Base-by-base conservation (phyloP, 2,888 invertebrate genomes). In the Nomada goodeniana region DNA sequence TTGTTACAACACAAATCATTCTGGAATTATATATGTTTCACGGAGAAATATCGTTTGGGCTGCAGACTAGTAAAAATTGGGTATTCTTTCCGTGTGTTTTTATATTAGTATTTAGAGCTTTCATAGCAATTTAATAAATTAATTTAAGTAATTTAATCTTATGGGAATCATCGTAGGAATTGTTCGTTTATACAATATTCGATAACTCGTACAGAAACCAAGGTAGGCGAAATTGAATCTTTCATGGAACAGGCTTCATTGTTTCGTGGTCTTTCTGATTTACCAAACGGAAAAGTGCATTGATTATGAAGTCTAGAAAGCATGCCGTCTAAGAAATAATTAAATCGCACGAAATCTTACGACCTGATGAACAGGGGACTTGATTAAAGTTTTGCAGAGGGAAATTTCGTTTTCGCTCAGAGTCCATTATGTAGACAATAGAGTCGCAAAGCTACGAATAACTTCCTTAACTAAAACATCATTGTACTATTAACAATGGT, bases 301-400 rank as follows among this genome's bases (percentile, higher is more conserved):
- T 65, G 26, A 52, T 20, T 52, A 76, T 50, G 9, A 64, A 76
- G 57, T 65, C 7, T 76, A 15, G 18, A 11, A 44, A 64, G 15
- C 18, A 10, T 11, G 13, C 11, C 13, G 10, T 26, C 26, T 20
- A 26, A 42, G 42, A 20, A 71, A 64, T 50, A 59, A 63, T 61
- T 44, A 61, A 76, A n/a, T 18, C 47, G 11, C 13, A 29, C 50
- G 26, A 71, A 57, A 76, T 71, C 13, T 53, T 3, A n/a, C 11
- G 42, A 15, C 9, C 2, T 36, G 5, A 23, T 3, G 42, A 59
- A 18, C 18, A 11, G 13, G 29, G 1, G 36, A 29, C 23, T 50
- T 11, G 18, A 71, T 23, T 55, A 55, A 70, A 55, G 29, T 23
- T 61, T 44, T 18, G 20, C 13, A 7, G 10, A 4, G 13, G 9